Evolutionary conservation across 1,140 invertebrate genomes (phyloP), one percentile per base, ranked within the genome.

Genomic region (Kradibia gibbosae): DNA sequence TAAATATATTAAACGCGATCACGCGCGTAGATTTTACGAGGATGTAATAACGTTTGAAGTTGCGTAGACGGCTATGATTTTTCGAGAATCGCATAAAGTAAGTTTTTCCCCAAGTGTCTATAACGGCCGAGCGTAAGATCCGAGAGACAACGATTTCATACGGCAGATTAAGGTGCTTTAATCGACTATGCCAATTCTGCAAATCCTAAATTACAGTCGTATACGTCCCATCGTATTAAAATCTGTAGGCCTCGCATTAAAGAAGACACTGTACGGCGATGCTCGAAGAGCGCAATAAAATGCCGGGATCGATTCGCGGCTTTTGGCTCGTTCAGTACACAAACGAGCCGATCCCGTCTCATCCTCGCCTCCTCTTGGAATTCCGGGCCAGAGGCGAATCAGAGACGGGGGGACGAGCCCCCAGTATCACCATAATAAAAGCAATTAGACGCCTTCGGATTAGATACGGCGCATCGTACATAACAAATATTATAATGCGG

Each of bases 401-500:
- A 79, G 83, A 31, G 72, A 45, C 60, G 55, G 74, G 57, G 22
- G 80, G 31, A 28, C 60, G 60, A 25, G 60, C 4, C 60, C 20
- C 28, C 39, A 25, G 31, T 67, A 67, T 74, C 79, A 72, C 45
- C 89, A 90, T 91, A 90, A 91, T 89, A 91, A 91, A 91, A 90
- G 90, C 89, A 90, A 91, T 91, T 91, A 90, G 88, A 88, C 85
- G 84, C 78, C 86, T 86, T 89, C 87, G 86, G 86, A 88, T 90
- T 91, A 91, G 90, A 90, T 90, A 86, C 89, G 89, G 87, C 90
- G 88, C 88, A 88, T 91, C 89, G 88, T 91, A 91, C 88, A 90
- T 90, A 91, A 55, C 89, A 91, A 91, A 91, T 91, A 91, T 91
- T 88, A 90, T 91, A 91, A 91, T 91, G 87, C 86, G 34, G 22